These are phyloP conservation scores for Bombylius major DNA, from an alignment of 2,888 invertebrate species.

Conservation along the genomic window DNA sequence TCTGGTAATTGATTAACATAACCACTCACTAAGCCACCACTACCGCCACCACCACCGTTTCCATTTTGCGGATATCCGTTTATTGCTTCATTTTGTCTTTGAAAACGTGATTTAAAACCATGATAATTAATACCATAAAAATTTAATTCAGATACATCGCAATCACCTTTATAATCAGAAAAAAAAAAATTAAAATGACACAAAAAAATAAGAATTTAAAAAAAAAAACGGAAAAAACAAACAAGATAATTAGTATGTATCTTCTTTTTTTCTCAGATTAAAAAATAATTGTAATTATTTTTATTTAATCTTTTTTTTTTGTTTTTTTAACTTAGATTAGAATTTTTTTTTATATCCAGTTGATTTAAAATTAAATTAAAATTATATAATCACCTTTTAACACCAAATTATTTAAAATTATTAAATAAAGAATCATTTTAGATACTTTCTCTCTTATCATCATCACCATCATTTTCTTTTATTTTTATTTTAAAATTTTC, in stretches of 20 bases:
- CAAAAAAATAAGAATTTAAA: too few relatives aligned
- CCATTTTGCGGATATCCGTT: background rate
- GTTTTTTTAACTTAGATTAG: too few relatives aligned
- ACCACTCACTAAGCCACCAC: background rate
- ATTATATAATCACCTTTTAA: background rate
- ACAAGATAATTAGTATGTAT: too few relatives aligned
- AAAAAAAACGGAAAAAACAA: too few relatives aligned
- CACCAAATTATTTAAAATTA: background rate
- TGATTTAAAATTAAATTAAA: background rate
- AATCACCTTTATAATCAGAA: background rate
- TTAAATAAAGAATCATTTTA: background rate
- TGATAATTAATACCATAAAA: background rate
- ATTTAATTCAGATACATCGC: slow-evolving; percentile 4
- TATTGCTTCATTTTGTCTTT: background rate
- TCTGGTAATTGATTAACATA: background rate
- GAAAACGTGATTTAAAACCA: background rate
- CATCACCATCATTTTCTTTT: background rate
- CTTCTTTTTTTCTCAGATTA: too few relatives aligned
- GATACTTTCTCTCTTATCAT: slow-evolving; percentile 3
- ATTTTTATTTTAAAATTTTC: background rate
- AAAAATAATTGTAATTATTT: too few relatives aligned
- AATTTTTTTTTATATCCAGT: too few relatives aligned
- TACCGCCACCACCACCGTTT: background rate
- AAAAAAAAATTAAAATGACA: background rate
- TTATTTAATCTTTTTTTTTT: too few relatives aligned